Conservation (phyloP, 2,113 vertebrate genomes). For the Scortum barcoo region DNA sequence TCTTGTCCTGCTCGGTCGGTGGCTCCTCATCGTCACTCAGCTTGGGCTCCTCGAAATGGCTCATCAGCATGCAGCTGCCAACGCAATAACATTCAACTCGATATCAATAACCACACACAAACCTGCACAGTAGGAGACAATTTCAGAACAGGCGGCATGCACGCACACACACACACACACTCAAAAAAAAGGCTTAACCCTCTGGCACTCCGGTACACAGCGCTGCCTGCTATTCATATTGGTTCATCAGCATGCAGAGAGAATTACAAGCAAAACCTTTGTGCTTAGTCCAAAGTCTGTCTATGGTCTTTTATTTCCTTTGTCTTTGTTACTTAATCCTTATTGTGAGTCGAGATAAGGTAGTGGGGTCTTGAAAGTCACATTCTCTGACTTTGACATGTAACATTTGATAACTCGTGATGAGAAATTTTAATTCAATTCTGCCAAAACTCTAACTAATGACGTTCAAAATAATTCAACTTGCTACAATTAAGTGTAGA, state of each 20-base stretch:
- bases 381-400: conserved; percentile 17
- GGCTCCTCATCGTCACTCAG: conserved; percentile 94
- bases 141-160: conserved; percentile 48
- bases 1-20: conserved; percentile 98
- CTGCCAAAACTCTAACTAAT: background rate
- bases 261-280: conserved; percentile 57
- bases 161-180: conserved; percentile 26
- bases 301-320: conserved; percentile 42
- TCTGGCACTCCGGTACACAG: conserved; percentile 30
- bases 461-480: conserved; percentile 6
- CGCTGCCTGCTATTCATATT: conserved; percentile 49
- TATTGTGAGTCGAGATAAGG: conserved; percentile 19
- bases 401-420: conserved; percentile 14
- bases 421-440: conserved; percentile 33
- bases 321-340: conserved; percentile 41
- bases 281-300: conserved; percentile 45
- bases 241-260: conserved; percentile 66
- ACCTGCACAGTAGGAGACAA: conserved; percentile 53
- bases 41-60: conserved; percentile 91
- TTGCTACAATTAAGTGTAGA: background rate
- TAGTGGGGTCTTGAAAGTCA: conserved; percentile 6
- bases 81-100: conserved; percentile 71
- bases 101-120: conserved; percentile 70
- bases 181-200: conserved; percentile 47
- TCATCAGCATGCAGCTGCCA: conserved; percentile 96